These are phyloP conservation scores for Choreutis nemorana DNA, from an alignment of 2,888 invertebrate genomes.

Conservation along the genomic window DNA sequence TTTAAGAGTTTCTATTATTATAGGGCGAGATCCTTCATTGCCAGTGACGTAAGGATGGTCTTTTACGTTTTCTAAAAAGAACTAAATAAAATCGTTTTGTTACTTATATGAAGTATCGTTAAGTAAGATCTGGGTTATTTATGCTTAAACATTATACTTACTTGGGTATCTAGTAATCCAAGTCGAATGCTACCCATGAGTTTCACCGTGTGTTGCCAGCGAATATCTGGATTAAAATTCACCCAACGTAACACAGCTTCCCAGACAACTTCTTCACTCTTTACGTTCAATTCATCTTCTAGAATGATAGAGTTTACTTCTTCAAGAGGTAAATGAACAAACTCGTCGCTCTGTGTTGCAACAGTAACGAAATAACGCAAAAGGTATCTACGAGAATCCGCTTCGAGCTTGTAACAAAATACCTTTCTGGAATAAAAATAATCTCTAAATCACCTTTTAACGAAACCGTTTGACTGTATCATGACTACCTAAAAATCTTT, in stretches of 20 bases:
- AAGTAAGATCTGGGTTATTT: not conserved
- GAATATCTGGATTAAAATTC: slow-evolving; percentile 74
- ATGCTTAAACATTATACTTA: slow-evolving; percentile 18
- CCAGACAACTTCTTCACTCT: slow-evolving; percentile 89
- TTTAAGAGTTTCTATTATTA: slow-evolving; percentile 89
- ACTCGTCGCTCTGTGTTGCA: slow-evolving; percentile 76
- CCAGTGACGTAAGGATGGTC: slow-evolving; percentile 86
- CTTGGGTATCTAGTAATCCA: slow-evolving; percentile 82
- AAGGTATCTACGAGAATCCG: slow-evolving; percentile 72
- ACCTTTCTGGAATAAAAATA: slow-evolving; percentile 26
- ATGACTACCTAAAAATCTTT: not conserved
- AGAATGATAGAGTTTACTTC: slow-evolving; percentile 81
- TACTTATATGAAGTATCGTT: not conserved
- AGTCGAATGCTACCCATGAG: slow-evolving; percentile 83
- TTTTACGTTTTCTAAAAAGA: slow-evolving; percentile 89
- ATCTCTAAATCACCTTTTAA: not conserved
- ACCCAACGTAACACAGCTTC: slow-evolving; percentile 89
- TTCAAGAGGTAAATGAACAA: slow-evolving; percentile 73
- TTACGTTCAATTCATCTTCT: slow-evolving; percentile 86
- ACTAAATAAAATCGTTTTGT: slow-evolving; percentile 58
- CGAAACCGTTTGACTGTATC: too few species aligned
- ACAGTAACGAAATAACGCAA: slow-evolving; percentile 81
- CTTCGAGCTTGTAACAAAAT: slow-evolving; percentile 76
- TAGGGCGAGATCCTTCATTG: slow-evolving; percentile 84
- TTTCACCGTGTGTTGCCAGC: slow-evolving; percentile 78